Evolutionary conservation across 35 echinoderm and acorn worm species (phyloP), one percentile per base, ranked within the genome.

Genomic region (Hemicentrotus pulcherrimus): DNA sequence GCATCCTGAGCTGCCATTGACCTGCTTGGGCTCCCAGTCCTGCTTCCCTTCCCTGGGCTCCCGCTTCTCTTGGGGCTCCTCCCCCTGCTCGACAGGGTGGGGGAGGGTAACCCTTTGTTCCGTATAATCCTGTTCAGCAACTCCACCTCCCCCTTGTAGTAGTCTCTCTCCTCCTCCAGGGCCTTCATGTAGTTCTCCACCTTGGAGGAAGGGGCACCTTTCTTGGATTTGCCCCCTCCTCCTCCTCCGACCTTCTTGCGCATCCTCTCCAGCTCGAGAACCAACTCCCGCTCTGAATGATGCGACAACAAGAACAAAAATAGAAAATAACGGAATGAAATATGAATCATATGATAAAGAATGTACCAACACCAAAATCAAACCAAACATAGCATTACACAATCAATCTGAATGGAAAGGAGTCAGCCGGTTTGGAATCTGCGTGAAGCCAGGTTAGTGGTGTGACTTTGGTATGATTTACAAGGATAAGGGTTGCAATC

Each of bases 121-220:
- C 97, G 97, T 88, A 99, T 65, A 31, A 99, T 95, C 52, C 96
- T 97, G 86, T 99, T 97, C 18, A 99, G 85, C 19, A 99, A 97
- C 8, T 97, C 97, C 3, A 97, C 97, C 48, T 99, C 98, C 11
- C 96, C 98, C 90, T 97, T 99, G 95, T 97, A 97, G 91, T 99
- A 99, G 94, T 99, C 97, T 92, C 98, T 95, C 46, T 99, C 98
- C 85, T 99, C 98, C 94, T 99, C 98, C 4, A 99, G 87, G n/a
- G 95, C 96, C 86, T 96, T 96, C 16, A 97, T 70, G 60, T 97
- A 97, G 47, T 78, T 95, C 32, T 99, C 98, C 47, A 99, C 90
- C 55, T 97, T 99, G 48, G 95, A 94, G 13, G 97, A 96, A 4
- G 94, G 95, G 9, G 46, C 96, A 7, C 94, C 95, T 2, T 89